Base-by-base conservation (phyloP, 1,140 invertebrate genomes). In the Procambarus virginalis region DNA sequence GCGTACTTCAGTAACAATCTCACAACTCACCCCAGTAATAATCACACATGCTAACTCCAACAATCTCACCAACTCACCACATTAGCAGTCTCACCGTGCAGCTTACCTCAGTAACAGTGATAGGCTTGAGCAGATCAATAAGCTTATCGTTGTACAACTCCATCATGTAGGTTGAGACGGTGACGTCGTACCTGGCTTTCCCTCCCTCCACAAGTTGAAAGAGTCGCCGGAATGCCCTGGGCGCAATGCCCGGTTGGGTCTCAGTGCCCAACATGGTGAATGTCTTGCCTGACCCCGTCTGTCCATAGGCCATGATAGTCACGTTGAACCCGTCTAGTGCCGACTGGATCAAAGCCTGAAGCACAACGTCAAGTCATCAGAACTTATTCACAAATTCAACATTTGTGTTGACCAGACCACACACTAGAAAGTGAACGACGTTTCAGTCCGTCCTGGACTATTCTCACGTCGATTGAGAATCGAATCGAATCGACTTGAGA, bases 261-360 rank as follows among this genome's bases (percentile, higher is more conserved):
- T 91, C 70, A 14, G 93, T 93, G 12, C 97, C 98, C 2, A 98
- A 97, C 98, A 99, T 98, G 0, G 97, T 97, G 94, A 96, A 96
- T 0, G 98, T 99, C 94, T 98, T 99, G 0, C 98, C 98, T 92
- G 97, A 98, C 10, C 98, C 98, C 3, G 98, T 99, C 94, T 99
- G 98, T 2, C 98, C 98, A 94, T 99, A 99, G 0, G 98, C 98
- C 76, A 98, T 93, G 91, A 98, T 97, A 20, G 98, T 99, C 0
- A 98, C 96, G 95, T 99, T 99, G 93, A 97, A 98, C 9, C 97
- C 96, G 96, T 92, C 91, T 58, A 92, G 51, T 2, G 88, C 86
- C 3, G 92, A 92, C 85, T 92, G 92, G 10, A 92, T 86, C 48
- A 92, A 78, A 34, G 91, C 91, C 92, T 92, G 87, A 9, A 49